Evolutionary conservation across 1,140 invertebrate species (phyloP).

Genomic region (Rhyzopertha dominica): DNA sequence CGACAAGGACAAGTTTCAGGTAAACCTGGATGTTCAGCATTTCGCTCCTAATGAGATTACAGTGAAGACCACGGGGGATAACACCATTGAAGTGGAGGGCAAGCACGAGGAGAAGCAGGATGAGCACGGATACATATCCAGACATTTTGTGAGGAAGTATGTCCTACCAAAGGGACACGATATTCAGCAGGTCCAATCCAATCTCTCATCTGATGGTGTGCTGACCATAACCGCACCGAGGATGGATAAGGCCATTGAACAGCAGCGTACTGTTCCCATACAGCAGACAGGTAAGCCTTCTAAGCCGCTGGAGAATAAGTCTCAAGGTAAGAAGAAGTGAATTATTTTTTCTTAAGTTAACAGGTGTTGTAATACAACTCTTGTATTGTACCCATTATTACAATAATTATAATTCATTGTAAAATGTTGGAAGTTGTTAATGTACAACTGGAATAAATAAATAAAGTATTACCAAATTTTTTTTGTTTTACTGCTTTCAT

Average conservation of each 20-base stretch:
- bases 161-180: slow-evolving; percentile 56
- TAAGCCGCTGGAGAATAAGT: no score
- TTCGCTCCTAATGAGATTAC: slow-evolving; percentile 58
- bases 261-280: slow-evolving; percentile 55
- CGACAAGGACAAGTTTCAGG: slow-evolving; percentile 43
- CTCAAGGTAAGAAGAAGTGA: no score
- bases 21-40: slow-evolving; percentile 53
- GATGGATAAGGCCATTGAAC: slow-evolving; percentile 45
- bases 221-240: slow-evolving; percentile 61
- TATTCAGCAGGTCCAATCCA: slow-evolving; percentile 61
- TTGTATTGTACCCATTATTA: no score
- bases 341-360: no score
- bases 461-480: no score
- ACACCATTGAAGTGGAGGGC: slow-evolving; percentile 50
- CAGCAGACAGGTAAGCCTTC: slow-evolving; percentile 48
- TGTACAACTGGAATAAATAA: no score
- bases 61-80: slow-evolving; percentile 56
- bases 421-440: no score
- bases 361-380: no score
- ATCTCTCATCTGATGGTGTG: slow-evolving; percentile 65
- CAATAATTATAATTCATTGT: no score
- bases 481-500: no score
- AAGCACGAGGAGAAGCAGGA: slow-evolving; percentile 51
- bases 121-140: slow-evolving; percentile 45
- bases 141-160: slow-evolving; percentile 58